Evolutionary conservation across 2,797 vertebrate species (phyloP).

Genomic region (Amblyopsis hoosieri): DNA sequence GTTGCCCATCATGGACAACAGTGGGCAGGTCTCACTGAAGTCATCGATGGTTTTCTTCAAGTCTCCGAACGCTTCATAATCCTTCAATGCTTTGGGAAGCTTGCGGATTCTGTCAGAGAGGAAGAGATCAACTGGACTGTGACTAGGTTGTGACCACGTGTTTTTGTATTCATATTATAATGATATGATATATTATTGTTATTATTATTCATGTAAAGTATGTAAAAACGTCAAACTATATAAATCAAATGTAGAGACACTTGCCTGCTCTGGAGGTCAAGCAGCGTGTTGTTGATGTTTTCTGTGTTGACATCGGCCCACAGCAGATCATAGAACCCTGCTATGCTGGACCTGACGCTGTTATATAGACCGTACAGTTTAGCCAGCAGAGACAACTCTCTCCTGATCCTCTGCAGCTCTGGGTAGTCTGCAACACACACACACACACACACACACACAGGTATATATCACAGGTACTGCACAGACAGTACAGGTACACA

Average conservation of each 20-base stretch:
- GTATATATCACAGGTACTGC: neutral
- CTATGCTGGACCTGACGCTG: constrained; percentile 72
- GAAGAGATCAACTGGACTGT: neutral
- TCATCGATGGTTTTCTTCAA: constrained; percentile 85
- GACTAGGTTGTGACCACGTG: no score
- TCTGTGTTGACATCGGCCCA: constrained; percentile 84
- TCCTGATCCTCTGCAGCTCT: constrained; percentile 81
- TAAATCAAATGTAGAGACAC: no score
- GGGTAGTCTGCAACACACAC: constrained; percentile 72
- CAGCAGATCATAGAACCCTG: constrained; percentile 77
- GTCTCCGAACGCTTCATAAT: constrained; percentile 85
- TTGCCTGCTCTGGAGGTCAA: constrained; percentile 85
- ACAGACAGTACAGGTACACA: neutral
- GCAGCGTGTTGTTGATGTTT: constrained; percentile 81
- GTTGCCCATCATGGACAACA: constrained; percentile 87
- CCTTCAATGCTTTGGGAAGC: constrained; percentile 84
- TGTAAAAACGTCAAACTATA: no score
- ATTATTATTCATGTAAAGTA: no score
- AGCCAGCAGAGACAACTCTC: constrained; percentile 80
- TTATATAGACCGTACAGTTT: constrained; percentile 83
- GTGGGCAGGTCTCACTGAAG: constrained; percentile 83
- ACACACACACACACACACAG: neutral
- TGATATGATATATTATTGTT: no score
- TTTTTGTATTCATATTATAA: no score
- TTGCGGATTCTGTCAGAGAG: constrained; percentile 75